Evolutionary conservation across 2,888 invertebrate genomes (phyloP).

Genomic region (Dasysyrphus tricinctus): DNA sequence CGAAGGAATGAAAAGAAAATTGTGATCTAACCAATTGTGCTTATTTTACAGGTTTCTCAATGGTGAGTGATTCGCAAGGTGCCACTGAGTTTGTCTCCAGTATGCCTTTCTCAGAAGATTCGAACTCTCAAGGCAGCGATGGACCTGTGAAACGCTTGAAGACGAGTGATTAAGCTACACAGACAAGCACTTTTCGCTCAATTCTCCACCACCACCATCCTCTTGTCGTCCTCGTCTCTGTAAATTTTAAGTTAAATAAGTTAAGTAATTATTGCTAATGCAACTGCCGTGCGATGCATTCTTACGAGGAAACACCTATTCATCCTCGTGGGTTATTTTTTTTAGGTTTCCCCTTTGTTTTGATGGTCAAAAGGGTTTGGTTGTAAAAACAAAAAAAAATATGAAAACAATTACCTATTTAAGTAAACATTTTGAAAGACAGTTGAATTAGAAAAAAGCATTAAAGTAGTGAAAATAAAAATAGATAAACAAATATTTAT

Average conservation of each 20-base stretch:
- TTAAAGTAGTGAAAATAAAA: constrained; percentile 45
- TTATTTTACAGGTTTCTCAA: constrained; percentile 90
- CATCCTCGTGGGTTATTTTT: constrained; percentile 29
- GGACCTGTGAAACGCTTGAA: constrained; percentile 90
- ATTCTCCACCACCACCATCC: constrained; percentile 31
- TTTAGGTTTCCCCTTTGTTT: constrained; percentile 2
- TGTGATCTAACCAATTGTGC: constrained; percentile 24
- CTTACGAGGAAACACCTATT: constrained; percentile 21
- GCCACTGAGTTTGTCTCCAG: constrained; percentile 94
- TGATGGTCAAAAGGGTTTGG: constrained; percentile 37
- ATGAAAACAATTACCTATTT: no score
- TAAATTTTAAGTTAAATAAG: constrained; percentile 70
- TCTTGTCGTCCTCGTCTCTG: constrained; percentile 49
- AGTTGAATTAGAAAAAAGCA: constrained; percentile 41
- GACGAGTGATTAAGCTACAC: constrained; percentile 84
- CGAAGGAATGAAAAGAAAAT: background rate
- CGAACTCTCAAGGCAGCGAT: constrained; percentile 94
- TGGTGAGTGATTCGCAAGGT: constrained; percentile 95
- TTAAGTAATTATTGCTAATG: constrained; percentile 49
- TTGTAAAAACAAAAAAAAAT: constrained; percentile 49
- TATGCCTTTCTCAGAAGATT: constrained; percentile 95
- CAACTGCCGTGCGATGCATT: constrained; percentile 64
- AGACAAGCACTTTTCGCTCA: background rate
- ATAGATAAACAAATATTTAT: constrained; percentile 55
- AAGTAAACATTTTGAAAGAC: constrained; percentile 27